Base-by-base conservation (phyloP, 1,140 invertebrate genomes). In the Ceratina australensis region DNA sequence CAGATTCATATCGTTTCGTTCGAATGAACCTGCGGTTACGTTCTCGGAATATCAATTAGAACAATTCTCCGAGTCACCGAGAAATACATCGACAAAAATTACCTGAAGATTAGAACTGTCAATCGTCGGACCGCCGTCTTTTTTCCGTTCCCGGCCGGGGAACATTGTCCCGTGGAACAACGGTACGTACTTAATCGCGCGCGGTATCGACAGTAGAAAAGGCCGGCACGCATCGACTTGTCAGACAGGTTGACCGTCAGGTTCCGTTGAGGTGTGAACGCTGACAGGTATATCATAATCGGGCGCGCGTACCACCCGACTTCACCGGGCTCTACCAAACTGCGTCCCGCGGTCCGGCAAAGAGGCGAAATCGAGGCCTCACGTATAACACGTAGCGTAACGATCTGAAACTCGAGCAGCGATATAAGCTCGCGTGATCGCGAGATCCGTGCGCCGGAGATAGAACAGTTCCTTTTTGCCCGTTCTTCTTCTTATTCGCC, bases 261-360 rank as follows among this genome's bases (percentile, higher is more conserved):
- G 65, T 24, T 60, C 16, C 65, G 47, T 61, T 60, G 24, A 60
- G 69, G 64, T 75, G 73, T 60, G 73, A 75, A 68, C 73, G 42
- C 47, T 60, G 73, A 69, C 65, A 76, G 69, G 54, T 76, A 61
- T 61, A 76, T 76, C 73, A 69, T 76, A 59, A 75, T 3, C 72
- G 20, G 28, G 28, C 28, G 28, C 28, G 28, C 3, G 50, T 52
- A 52, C 18, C 2, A n/a, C n/a, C 4, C 0, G 15, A 13, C 4
- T 22, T 3, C 56, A 16, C 2, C n/a, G 16, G 16, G 3, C 28
- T n/a, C 15, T n/a, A n/a, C n/a, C 33, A 56, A n/a, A 26, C 18
- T 28, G 0, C 1, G 22, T n/a, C n/a, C 10, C 33, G 28, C 28
- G 2, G 28, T 33, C 5, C 5, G 28, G 28, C 28, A 33, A 33